A percentile compares a stretch with the other conserved stretches of the same genome.
phyloP scores from a whole-genome alignment of 92 coral and sea anemone species.

The Hydrozoanthus gracilis region DNA sequence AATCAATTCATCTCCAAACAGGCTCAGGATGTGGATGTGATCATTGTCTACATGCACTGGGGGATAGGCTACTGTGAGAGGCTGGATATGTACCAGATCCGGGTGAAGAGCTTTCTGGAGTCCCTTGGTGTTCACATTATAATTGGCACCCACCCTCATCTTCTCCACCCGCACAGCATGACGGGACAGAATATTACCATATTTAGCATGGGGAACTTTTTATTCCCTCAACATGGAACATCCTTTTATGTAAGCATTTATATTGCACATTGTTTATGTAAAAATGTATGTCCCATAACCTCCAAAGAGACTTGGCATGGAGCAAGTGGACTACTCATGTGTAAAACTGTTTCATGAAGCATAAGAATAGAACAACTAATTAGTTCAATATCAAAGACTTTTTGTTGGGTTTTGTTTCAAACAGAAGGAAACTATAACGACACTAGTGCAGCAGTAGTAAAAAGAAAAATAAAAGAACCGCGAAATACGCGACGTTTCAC shows the following conservation, averaged over 20 bases:
- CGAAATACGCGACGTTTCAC: too few species aligned
- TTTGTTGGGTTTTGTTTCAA: too few species aligned
- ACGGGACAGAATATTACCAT: conserved; percentile 50
- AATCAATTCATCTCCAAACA: not conserved
- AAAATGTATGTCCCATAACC: not conserved
- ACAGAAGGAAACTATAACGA: too few species aligned
- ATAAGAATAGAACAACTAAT: too few species aligned
- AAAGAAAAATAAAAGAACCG: too few species aligned
- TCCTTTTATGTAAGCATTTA: not conserved
- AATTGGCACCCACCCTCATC: conserved; percentile 72
- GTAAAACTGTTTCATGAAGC: too few species aligned
- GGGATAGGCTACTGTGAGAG: conserved; percentile 47
- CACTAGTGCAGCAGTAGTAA: too few species aligned
- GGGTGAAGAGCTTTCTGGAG: conserved; percentile 47
- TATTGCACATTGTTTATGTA: not conserved
- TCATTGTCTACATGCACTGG: conserved; percentile 78
- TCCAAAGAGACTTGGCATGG: too few species aligned
- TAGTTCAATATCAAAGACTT: too few species aligned
- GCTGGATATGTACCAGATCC: conserved; percentile 42
- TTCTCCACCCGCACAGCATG: conserved; percentile 59
- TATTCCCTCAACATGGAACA: conserved; percentile 54
- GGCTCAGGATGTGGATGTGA: conserved; percentile 55
- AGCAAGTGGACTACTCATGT: too few species aligned
- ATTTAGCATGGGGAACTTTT: conserved; percentile 71
- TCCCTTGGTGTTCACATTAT: conserved; percentile 71